Evolutionary conservation across 2,888 invertebrate genomes (phyloP).

Genomic region (Macrophya alboannulata): DNA sequence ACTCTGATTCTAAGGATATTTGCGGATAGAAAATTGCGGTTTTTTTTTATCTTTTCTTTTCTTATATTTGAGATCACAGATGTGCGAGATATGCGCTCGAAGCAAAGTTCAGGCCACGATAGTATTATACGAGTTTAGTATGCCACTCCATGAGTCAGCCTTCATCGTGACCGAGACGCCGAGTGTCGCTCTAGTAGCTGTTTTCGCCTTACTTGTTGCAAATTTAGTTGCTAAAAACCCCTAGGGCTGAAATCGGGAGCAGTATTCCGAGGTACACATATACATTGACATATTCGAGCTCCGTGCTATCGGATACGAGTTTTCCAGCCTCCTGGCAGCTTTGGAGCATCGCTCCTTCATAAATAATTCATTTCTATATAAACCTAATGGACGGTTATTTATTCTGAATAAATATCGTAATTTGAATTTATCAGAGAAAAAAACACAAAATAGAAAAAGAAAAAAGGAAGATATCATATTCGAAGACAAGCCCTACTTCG

Average conservation of each 20-base stretch:
- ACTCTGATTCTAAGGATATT: not conserved
- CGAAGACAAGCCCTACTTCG: not conserved
- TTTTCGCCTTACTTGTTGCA: conserved; percentile 6
- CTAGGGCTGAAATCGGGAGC: not conserved
- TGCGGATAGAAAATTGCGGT: not conserved
- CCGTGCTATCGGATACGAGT: not conserved
- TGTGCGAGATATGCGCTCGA: not conserved
- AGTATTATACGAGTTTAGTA: conserved; percentile 4
- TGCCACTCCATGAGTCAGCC: not conserved
- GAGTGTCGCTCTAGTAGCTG: not conserved
- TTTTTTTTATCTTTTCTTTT: not conserved
- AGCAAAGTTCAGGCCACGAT: not conserved
- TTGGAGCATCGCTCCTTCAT: not conserved
- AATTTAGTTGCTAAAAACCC: conserved; percentile 11
- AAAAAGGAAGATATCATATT: not conserved
- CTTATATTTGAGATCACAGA: not conserved
- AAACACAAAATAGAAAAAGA: not conserved
- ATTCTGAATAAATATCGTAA: conserved; percentile 11
- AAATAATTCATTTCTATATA: not conserved
- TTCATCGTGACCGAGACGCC: not conserved
- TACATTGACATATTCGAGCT: not conserved
- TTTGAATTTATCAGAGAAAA: not conserved
- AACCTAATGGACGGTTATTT: conserved; percentile 9
- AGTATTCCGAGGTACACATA: not conserved
- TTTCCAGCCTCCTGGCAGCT: not conserved